These are phyloP conservation scores for Cepaea nemoralis DNA, from an alignment of 1,140 invertebrate species.

Conservation along the genomic window DNA sequence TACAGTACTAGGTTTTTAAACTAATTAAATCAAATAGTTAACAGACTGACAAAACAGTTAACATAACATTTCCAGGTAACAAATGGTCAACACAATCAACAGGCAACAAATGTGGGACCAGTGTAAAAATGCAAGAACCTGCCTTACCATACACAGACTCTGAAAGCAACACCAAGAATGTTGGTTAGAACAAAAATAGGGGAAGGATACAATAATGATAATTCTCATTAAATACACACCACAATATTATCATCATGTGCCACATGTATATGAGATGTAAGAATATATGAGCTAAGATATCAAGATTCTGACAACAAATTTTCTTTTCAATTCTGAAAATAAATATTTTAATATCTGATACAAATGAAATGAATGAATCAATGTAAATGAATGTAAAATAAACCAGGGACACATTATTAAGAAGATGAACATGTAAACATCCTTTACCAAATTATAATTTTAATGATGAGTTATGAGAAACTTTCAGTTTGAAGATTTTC, in stretches of 20 bases:
- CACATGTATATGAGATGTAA: neutral
- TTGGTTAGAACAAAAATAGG: neutral
- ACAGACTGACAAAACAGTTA: too few relatives aligned
- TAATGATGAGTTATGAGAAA: too few relatives aligned
- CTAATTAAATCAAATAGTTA: neutral
- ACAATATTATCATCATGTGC: neutral
- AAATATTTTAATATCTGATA: too few relatives aligned
- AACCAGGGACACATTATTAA: too few relatives aligned
- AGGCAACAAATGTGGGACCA: neutral
- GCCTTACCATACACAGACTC: constrained; percentile 40
- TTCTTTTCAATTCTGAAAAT: too few relatives aligned
- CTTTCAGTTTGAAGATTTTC: too few relatives aligned
- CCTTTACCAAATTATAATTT: too few relatives aligned
- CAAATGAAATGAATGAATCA: too few relatives aligned
- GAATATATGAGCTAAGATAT: neutral
- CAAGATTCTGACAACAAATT: too few relatives aligned
- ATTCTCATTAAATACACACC: neutral
- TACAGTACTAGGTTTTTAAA: neutral
- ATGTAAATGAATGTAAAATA: too few relatives aligned
- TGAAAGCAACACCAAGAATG: constrained; percentile 10
- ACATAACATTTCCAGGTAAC: too few relatives aligned
- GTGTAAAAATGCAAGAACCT: neutral
- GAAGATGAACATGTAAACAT: too few relatives aligned
- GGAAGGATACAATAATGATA: neutral
- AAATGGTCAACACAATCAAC: neutral